Percentiles rank a stretch among this genome's conserved stretches.
Evolutionary conservation across 2,113 vertebrate species (phyloP).

Genomic region (Danionella cerebrum): DNA sequence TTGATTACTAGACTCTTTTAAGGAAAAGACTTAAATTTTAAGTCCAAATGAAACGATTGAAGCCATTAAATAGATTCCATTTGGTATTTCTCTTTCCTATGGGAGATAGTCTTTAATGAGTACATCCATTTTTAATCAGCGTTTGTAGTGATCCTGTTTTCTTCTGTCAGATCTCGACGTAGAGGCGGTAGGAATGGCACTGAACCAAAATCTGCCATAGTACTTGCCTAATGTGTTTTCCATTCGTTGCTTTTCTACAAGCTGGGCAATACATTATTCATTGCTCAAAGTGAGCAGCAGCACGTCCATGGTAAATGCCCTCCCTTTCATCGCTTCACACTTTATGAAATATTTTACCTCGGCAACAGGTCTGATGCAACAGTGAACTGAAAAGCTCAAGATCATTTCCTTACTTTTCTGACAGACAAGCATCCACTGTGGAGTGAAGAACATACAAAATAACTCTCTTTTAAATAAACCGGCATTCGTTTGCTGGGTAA

Average conservation of each 20-base stretch:
- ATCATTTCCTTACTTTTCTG: conserved; percentile 36
- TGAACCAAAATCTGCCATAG: conserved; percentile 46
- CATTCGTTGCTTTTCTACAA: conserved; percentile 59
- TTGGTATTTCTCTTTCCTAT: background rate
- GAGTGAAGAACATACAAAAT: background rate
- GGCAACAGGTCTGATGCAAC: conserved; percentile 58
- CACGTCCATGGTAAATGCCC: conserved; percentile 63
- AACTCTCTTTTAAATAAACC: background rate
- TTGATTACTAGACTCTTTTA: background rate
- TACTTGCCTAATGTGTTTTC: conserved; percentile 61
- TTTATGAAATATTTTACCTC: conserved; percentile 49
- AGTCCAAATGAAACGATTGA: conserved; percentile 1
- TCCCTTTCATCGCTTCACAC: conserved; percentile 35
- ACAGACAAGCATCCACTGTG: background rate
- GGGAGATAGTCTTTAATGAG: conserved; percentile 48
- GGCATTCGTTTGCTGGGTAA: no score
- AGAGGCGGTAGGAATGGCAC: conserved; percentile 18
- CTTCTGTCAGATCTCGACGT: conserved; percentile 15
- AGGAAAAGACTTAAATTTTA: background rate
- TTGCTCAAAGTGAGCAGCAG: conserved; percentile 57
- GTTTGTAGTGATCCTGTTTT: conserved; percentile 37
- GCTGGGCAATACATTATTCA: conserved; percentile 67
- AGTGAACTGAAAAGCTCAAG: conserved; percentile 55
- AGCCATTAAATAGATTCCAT: background rate
- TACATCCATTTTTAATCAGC: conserved; percentile 38